These are phyloP conservation scores for Athene cunicularia DNA, from an alignment of 2,113 vertebrate species.

Conservation along the genomic window DNA sequence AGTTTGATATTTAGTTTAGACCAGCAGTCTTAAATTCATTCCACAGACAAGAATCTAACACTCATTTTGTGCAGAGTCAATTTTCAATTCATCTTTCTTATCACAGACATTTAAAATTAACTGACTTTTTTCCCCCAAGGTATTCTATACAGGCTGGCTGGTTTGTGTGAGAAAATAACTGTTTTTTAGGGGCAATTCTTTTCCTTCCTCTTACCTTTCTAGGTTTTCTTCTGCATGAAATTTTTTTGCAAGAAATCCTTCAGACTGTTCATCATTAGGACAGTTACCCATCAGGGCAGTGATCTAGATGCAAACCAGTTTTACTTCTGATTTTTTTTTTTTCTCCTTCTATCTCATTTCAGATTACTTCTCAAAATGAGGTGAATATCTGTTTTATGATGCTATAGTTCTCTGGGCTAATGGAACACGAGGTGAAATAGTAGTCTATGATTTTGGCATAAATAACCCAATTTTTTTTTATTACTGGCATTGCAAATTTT, in stretches of 20 bases:
- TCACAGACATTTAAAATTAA: neutral
- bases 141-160: neutral
- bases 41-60: fast-evolving
- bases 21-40: neutral
- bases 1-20: neutral
- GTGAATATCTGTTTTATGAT: neutral
- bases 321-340: neutral
- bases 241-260: neutral
- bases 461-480: neutral
- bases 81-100: neutral
- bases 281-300: neutral
- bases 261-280: neutral
- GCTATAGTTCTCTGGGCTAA: neutral
- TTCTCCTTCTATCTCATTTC: neutral
- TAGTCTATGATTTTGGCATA: neutral
- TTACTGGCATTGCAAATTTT: neutral
- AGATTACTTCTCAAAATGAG: neutral
- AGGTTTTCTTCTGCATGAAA: neutral
- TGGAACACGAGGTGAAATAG: neutral
- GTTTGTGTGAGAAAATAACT: neutral
- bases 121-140: neutral
- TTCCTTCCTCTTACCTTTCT: neutral
- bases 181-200: neutral
- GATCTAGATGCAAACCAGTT: neutral
- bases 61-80: neutral